Conservation (phyloP, 2,888 invertebrate genomes). For the Saturnia pavonia region DNA sequence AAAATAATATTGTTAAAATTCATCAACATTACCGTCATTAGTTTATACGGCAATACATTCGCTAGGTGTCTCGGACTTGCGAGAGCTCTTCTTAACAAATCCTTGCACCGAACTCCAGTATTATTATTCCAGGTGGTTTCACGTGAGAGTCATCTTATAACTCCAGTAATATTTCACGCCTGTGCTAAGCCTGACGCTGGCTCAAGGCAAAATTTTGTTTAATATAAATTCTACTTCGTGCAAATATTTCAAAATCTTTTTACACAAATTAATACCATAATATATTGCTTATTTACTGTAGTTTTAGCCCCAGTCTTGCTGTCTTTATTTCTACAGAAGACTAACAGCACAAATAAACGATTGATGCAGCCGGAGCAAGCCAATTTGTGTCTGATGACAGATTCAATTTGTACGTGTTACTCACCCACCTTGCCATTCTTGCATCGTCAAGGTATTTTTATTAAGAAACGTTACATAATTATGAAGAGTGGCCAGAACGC, state of each 20-base stretch:
- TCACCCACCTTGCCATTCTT: too few species aligned
- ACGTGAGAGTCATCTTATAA: conserved; percentile 43
- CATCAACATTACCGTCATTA: neutral
- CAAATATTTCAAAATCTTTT: too few species aligned
- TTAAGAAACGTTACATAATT: too few species aligned
- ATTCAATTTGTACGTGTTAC: too few species aligned
- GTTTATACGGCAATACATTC: neutral
- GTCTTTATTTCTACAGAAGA: too few species aligned
- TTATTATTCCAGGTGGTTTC: conserved; percentile 43
- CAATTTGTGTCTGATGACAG: too few species aligned
- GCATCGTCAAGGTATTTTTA: too few species aligned
- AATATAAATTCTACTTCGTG: conserved; percentile 6
- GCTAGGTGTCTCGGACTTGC: neutral
- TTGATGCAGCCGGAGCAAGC: too few species aligned
- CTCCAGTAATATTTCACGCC: conserved; percentile 45
- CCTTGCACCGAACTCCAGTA: conserved; percentile 4
- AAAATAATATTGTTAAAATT: neutral
- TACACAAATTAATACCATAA: too few species aligned
- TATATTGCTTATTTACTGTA: too few species aligned
- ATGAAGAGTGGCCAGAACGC: neutral
- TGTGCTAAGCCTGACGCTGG: neutral
- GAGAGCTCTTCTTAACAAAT: neutral
- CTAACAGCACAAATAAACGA: too few species aligned
- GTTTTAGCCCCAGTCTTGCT: too few species aligned
- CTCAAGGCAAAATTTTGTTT: neutral